Evolutionary conservation across 2,113 vertebrate species (phyloP), one percentile per base, ranked within the genome.

Genomic region (Hucho hucho): DNA sequence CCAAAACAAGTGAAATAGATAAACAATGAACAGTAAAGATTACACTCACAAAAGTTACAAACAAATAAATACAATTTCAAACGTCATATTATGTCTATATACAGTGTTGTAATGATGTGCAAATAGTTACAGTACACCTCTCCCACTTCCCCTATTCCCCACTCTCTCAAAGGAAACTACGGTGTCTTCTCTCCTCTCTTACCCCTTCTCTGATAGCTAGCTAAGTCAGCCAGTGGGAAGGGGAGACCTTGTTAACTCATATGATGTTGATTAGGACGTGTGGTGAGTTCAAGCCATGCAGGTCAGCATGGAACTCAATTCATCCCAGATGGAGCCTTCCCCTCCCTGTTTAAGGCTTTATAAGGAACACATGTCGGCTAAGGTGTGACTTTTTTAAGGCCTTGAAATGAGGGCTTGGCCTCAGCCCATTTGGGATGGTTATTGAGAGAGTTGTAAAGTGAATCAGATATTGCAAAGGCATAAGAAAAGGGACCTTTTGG

Each of bases 351-450:
- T 7, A 74, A 85, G 74, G 26, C 65, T 75, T 89, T 64, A 88
- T 89, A 20, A 79, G 49, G 81, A 90, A 86, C 89, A 89, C 71
- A 79, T 91, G 89, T 85, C 29, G 49, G 25, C 64, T 81, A 47
- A 86, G 87, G 85, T 84, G 83, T 82, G 84, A 58, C 85, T 77
- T 29, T 80, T 69, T 64, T 64, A 75, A 73, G 9, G 73, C 63
- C 12, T 12, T 18, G 58, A 61, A 22, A n/a, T 11, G 58, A 61
- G 28, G 18, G 28, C 64, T 29, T 5, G 64, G 26, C 64, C 64
- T 65, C 5, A 5, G 26, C 64, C 16, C 14, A 65, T 65, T 65
- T 29, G 26, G 26, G 13, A 65, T 28, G 16, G 53, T 20, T 56
- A 6, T 56, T 56, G 53, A 56, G 18, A 56, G 20, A 56, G 53